Evolutionary conservation across 2,888 invertebrate genomes (phyloP), one percentile per base, ranked within the genome.

Genomic region (Aleiodes testaceus): DNA sequence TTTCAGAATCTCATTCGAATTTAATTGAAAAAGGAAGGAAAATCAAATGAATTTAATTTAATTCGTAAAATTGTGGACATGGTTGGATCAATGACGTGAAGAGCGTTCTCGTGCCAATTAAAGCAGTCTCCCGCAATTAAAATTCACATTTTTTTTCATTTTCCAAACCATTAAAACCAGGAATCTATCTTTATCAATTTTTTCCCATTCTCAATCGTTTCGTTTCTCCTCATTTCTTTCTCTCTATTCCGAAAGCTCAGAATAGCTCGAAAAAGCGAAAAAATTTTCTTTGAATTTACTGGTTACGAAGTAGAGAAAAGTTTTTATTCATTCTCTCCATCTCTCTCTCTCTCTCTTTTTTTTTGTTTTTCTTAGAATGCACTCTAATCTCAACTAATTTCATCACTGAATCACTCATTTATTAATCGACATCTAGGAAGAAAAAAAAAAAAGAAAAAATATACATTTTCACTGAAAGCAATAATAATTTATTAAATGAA

Each of bases 51-150:
- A 30, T 22, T 26, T 14, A 53, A 53, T 53, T 53, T 30, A 53
- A 53, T 53, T 30, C 9, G 30, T 53, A 53, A 26, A 53, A 53
- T 20, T 20, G 26, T 6, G 53, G 26, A 53, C n/a, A 30, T 53
- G 30, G 22, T 11, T n/a, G 53, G 26, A 53, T 53, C 53, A 53
- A 53, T 53, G 53, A 53, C 53, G 53, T 11, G 36, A 14, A 53
- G 30, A 53, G n/a, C 12, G 12, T 26, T 26, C 53, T 22, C 30
- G n/a, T 22, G 20, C 53, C 53, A 53, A 53, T 53, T 53, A 53
- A 53, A 53, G 30, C 30, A 26, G 53, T n/a, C 26, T 26, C 53
- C 53, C 7, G 26, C 53, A 53, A 53, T 53, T 53, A 53, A 53
- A 53, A 14, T 9, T 45, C 14, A 1, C 30, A 26, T 14, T 26